Conservation (phyloP, 2,797 vertebrate genomes). For the Ctenochaetus hawaiiensis region DNA sequence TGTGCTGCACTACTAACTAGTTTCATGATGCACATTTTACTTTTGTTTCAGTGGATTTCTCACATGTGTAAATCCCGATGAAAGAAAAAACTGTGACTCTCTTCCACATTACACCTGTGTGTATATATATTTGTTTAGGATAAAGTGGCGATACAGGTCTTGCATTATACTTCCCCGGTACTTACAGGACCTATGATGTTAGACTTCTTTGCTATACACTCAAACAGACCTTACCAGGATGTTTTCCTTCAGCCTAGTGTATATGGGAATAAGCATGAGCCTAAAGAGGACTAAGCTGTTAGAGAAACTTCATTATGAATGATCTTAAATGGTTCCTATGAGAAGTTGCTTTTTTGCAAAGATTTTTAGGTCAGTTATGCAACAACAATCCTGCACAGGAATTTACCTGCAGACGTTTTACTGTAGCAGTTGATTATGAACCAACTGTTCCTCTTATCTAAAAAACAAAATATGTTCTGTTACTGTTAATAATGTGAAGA, state of each 20-base stretch:
- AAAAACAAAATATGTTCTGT: not conserved
- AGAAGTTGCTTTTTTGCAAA: not conserved
- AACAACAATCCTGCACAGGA: not conserved
- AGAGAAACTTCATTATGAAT: not conserved
- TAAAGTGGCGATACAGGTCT: not conserved
- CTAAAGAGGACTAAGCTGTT: conserved; percentile 1
- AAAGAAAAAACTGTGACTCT: conserved; percentile 5
- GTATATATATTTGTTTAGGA: not conserved
- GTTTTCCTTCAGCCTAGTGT: not conserved
- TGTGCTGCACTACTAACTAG: conserved; percentile 56
- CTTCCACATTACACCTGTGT: not conserved
- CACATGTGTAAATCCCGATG: conserved; percentile 35
- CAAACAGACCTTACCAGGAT: not conserved
- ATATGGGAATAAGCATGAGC: not conserved
- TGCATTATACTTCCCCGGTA: not conserved
- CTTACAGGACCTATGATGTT: too few species aligned
- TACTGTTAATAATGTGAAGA: not conserved
- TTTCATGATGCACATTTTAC: conserved; percentile 56
- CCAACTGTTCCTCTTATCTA: not conserved
- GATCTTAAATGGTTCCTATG: not conserved
- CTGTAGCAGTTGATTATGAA: not conserved
- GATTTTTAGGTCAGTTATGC: not conserved
- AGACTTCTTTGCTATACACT: not conserved
- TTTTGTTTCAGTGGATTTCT: conserved; percentile 26
- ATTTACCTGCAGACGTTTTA: not conserved